Evolutionary conservation across 2,888 invertebrate genomes (phyloP), one percentile per base, ranked within the genome.

Genomic region (Zootermopsis nevadensis): DNA sequence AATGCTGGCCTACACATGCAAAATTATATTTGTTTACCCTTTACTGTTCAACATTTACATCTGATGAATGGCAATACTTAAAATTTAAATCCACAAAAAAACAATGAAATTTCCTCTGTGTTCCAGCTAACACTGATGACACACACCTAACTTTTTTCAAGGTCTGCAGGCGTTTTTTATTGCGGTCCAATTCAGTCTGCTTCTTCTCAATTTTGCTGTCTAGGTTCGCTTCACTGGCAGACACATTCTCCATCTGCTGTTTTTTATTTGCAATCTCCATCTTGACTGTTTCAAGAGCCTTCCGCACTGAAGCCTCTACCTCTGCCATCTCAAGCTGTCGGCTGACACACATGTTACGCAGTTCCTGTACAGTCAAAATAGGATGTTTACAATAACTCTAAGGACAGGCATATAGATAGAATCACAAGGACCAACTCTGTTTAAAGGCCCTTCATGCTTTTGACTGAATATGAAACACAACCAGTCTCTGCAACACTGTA

Each of bases 161-260:
- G 0, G 99, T 97, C 87, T 96, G 95, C 77, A 99, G 91, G 55
- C 99, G 92, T 89, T 99, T 99, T 89, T 97, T 96, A 86, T 97
- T 97, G 81, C 99, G 92, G 87, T 97, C 97, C 86, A 99, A 91
- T 88, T 99, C 99, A 0, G 94, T 93, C 86, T 93, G 93, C 86
- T 97, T 94, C 84, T 99, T 94, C 88, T 98, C 98, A 83, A 99
- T 94, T 91, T 99, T 98, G 19, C 95, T 93, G 87, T 97, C 98
- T 2, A 99, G 91, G 85, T 94, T 97, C 48, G 95, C 94, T 89
- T 98, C 97, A 87, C 97, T 98, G 15, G 95, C 94, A 35, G 96
- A 94, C 8, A 98, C 95, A 89, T 94, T 96, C 87, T 96, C 96
- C 86, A 98, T 94, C 88, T 95, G 94, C 82, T 93, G 93, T 81